phyloP scores from a whole-genome alignment of 2,797 vertebrate species.

The Phoxinus dragarum region DNA sequence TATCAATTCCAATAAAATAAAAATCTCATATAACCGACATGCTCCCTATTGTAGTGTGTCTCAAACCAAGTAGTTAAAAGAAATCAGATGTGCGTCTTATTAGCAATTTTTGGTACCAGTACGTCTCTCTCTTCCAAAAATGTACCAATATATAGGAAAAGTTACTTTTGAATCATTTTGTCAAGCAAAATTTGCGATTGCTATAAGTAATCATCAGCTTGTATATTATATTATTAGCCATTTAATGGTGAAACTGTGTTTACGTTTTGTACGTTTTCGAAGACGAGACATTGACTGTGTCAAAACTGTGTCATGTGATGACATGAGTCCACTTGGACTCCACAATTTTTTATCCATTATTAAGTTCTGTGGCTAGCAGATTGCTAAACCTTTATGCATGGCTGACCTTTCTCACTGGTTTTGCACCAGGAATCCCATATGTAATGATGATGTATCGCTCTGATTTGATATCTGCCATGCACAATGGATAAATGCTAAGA shows the following conservation, averaged over 20 bases:
- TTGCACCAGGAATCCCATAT: not conserved
- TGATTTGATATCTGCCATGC: slow-evolving; percentile 19
- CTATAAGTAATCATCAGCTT: not conserved
- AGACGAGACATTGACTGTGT: slow-evolving; percentile 58
- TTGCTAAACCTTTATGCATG: slow-evolving; percentile 41
- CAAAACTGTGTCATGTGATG: not conserved
- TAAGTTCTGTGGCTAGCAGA: slow-evolving; percentile 2
- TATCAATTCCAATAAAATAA: not conserved
- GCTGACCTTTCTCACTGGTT: slow-evolving; percentile 15
- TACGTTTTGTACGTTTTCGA: not conserved
- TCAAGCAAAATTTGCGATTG: not conserved
- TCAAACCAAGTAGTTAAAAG: not conserved
- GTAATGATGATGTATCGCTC: slow-evolving; percentile 13
- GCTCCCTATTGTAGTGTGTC: not conserved
- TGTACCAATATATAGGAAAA: not conserved
- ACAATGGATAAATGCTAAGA: slow-evolving; percentile 56
- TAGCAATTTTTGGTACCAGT: not conserved
- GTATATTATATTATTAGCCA: not conserved
- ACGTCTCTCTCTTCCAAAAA: not conserved
- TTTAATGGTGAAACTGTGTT: not conserved
- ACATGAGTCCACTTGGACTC: slow-evolving; percentile 28
- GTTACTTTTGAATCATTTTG: not conserved
- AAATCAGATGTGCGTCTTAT: not conserved
- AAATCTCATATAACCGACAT: not conserved
- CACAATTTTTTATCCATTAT: slow-evolving; percentile 3